Percentiles rank a stretch among this genome's conserved stretches.
Conservation (phyloP, 1,140 invertebrate genomes). For the Apis cerana region DNA sequence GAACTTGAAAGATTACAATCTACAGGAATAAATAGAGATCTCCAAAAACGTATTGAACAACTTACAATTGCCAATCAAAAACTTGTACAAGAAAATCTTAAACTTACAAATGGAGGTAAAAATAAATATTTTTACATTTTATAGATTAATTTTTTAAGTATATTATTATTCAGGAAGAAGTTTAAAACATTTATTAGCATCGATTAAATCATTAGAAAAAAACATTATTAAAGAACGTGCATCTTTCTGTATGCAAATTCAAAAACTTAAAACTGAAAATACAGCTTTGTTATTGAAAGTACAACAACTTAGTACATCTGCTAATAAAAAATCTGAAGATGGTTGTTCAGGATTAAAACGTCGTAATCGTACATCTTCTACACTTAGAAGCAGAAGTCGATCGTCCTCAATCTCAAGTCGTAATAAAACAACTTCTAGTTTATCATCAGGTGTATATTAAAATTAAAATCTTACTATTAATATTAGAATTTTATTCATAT, state of each 20-base stretch:
- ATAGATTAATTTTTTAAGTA: slow-evolving; percentile 35
- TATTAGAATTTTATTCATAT: background rate
- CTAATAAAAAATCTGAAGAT: slow-evolving; percentile 49
- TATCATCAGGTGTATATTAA: slow-evolving; percentile 62
- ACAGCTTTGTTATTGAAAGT: slow-evolving; percentile 55
- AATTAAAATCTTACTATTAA: background rate
- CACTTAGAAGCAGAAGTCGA: slow-evolving; percentile 63
- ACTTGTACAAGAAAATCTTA: slow-evolving; percentile 73
- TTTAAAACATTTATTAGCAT: slow-evolving; percentile 69
- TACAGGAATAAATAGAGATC: slow-evolving; percentile 55
- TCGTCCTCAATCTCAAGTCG: slow-evolving; percentile 64
- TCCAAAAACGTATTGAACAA: slow-evolving; percentile 65
- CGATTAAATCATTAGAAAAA: slow-evolving; percentile 75
- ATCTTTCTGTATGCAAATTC: slow-evolving; percentile 74
- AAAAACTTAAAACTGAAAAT: slow-evolving; percentile 77
- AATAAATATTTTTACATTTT: slow-evolving; percentile 51
- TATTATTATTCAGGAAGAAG: slow-evolving; percentile 59
- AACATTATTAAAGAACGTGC: slow-evolving; percentile 73
- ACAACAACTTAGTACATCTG: slow-evolving; percentile 55
- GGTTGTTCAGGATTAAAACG: slow-evolving; percentile 51
- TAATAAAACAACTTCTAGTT: slow-evolving; percentile 59
- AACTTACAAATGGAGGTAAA: slow-evolving; percentile 61
- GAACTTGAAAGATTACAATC: slow-evolving; percentile 75
- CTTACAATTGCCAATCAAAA: slow-evolving; percentile 66
- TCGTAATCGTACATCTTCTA: slow-evolving; percentile 45